These are phyloP conservation scores for Drosophila hawaiiensis DNA, from an alignment of 2,888 invertebrate genomes.

Conservation along the genomic window DNA sequence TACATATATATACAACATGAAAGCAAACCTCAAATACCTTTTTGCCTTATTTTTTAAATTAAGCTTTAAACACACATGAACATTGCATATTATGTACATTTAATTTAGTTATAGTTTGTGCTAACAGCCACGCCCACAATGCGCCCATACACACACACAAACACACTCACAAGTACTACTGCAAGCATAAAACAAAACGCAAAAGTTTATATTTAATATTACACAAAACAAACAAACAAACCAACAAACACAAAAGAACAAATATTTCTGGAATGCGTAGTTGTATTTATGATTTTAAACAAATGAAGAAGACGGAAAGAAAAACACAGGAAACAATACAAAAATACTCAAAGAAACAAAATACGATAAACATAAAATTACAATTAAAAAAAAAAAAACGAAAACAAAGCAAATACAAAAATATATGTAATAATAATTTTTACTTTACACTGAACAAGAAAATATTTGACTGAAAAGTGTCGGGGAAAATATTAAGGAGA, in stretches of 20 bases:
- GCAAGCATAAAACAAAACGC: conserved; percentile 25
- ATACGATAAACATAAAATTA: conserved; percentile 51
- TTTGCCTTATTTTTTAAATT: conserved; percentile 75
- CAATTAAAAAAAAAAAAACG: not conserved
- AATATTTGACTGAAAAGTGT: conserved; percentile 79
- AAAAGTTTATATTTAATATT: conserved; percentile 43
- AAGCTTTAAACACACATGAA: conserved; percentile 65
- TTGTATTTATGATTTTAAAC: conserved; percentile 72
- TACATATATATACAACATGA: conserved; percentile 42
- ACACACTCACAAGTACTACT: conserved; percentile 29
- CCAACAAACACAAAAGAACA: conserved; percentile 25
- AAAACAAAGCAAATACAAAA: conserved; percentile 10
- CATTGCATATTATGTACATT: conserved; percentile 31
- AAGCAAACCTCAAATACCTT: conserved; percentile 65
- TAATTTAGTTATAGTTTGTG: conserved; percentile 18
- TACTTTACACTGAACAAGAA: conserved; percentile 71
- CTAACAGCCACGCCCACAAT: conserved; percentile 63
- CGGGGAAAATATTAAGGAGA: conserved; percentile 52
- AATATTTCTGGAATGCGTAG: conserved; percentile 66
- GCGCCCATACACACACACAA: conserved; percentile 23
- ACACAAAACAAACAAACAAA: conserved; percentile 4
- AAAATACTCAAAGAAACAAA: conserved; percentile 68
- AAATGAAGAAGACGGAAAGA: not conserved
- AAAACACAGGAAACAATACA: conserved; percentile 43
- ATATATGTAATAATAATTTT: conserved; percentile 55